These are phyloP conservation scores for Prunella fulvescens DNA, from an alignment of 2,113 vertebrate species.

Conservation along the genomic window DNA sequence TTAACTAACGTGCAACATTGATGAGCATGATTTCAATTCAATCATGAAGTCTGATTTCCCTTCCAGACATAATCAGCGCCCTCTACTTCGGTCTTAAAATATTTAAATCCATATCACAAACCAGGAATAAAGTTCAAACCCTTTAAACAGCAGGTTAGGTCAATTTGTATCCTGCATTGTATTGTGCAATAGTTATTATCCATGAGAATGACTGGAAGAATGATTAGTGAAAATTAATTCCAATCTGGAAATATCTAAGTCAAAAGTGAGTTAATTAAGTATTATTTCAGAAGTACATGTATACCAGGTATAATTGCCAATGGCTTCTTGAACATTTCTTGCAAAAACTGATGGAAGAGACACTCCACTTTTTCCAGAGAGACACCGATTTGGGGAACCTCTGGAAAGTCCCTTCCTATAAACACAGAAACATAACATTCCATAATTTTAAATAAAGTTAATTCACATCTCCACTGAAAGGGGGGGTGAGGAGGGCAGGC, in stretches of 20 bases:
- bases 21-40: not conserved
- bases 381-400: not conserved
- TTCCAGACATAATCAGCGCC: not conserved
- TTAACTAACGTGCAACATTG: not conserved
- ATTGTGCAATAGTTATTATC: not conserved
- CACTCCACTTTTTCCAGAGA: conserved; percentile 39
- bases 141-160: not conserved
- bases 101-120: not conserved
- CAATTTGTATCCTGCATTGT: not conserved
- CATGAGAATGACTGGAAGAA: not conserved
- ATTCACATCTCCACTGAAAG: not conserved
- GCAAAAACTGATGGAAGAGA: conserved; percentile 64
- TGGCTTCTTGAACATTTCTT: conserved; percentile 66
- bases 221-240: not conserved
- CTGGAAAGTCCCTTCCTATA: conserved; percentile 69
- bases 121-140: not conserved
- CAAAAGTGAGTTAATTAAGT: not conserved
- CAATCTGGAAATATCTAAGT: not conserved
- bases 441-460: not conserved
- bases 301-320: conserved; percentile 68
- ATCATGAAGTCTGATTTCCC: not conserved
- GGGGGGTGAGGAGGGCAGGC: rapidly evolving
- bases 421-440: not conserved
- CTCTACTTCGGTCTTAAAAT: not conserved
- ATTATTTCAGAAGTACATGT: not conserved